These are phyloP conservation scores for Silurus lanzhouensis DNA, from an alignment of 2,797 vertebrate genomes.

Conservation along the genomic window DNA sequence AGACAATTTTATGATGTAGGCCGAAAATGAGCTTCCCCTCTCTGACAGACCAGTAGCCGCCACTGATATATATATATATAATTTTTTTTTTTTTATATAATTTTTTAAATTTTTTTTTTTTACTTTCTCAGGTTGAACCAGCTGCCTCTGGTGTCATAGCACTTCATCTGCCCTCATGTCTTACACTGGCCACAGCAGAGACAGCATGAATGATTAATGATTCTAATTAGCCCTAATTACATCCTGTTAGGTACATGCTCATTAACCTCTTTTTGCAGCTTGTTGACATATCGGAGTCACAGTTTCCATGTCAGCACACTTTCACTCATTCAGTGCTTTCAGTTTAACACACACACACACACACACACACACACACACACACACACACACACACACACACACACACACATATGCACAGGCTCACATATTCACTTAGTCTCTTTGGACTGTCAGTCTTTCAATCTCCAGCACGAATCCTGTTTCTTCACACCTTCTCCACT, in stretches of 20 bases:
- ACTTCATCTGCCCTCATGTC: slow-evolving; percentile 15
- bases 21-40: too few relatives aligned
- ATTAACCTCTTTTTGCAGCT: slow-evolving; percentile 48
- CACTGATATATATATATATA: too few relatives aligned
- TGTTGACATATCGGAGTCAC: slow-evolving; percentile 58
- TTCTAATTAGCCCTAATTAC: slow-evolving; percentile 51
- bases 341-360: slow-evolving; percentile 16
- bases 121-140: background rate
- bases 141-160: background rate
- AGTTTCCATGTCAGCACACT: slow-evolving; percentile 44
- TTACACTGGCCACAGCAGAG: slow-evolving; percentile 5
- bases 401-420: background rate
- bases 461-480: background rate
- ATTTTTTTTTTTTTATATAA: too few relatives aligned
- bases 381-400: background rate
- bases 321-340: slow-evolving; percentile 19
- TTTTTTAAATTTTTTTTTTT: too few relatives aligned
- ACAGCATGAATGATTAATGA: slow-evolving; percentile 55
- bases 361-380: background rate
- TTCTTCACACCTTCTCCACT: slow-evolving; percentile 16
- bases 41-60: too few relatives aligned
- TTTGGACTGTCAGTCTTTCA: slow-evolving; percentile 35
- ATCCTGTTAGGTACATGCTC: slow-evolving; percentile 41
- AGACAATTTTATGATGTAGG: too few relatives aligned
- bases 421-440: slow-evolving; percentile 7